A percentile compares a stretch with the other conserved stretches of the same genome.
phyloP scores from a whole-genome alignment of 2,888 invertebrate genomes.

The Eumerus sabulonum region DNA sequence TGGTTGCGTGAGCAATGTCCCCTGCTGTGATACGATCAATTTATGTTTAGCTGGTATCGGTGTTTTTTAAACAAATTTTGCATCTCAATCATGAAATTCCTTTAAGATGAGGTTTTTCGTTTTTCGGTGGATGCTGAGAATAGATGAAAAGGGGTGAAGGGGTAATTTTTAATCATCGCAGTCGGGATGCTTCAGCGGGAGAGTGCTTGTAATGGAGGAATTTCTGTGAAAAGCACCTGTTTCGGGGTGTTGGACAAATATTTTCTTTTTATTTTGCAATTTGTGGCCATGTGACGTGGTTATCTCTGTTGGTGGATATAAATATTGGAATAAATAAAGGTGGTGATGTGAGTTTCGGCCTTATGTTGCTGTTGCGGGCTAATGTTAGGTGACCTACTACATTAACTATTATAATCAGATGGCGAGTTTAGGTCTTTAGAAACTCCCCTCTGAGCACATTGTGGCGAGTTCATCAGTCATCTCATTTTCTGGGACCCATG shows the following conservation, averaged over 20 bases:
- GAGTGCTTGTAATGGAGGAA: background rate
- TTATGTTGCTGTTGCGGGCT: too few relatives aligned
- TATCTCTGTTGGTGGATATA: too few relatives aligned
- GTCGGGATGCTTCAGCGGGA: constrained; percentile 21
- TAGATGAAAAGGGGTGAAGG: background rate
- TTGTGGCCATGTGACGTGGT: constrained; percentile 20
- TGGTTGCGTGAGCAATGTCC: constrained; percentile 24
- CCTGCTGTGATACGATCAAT: constrained; percentile 59
- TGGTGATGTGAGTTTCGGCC: too few relatives aligned
- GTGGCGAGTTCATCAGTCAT: too few relatives aligned
- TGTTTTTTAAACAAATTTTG: constrained; percentile 61
- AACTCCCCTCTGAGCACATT: too few relatives aligned
- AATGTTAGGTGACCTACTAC: too few relatives aligned
- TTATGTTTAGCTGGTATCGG: constrained; percentile 38
- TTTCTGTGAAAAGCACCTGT: constrained; percentile 22
- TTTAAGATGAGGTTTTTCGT: constrained; percentile 38
- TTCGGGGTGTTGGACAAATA: background rate
- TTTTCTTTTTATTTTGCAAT: constrained; percentile 24
- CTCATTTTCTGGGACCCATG: too few relatives aligned
- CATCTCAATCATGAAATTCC: constrained; percentile 40
- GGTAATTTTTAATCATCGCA: constrained; percentile 51
- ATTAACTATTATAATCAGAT: too few relatives aligned
- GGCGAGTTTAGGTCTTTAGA: too few relatives aligned
- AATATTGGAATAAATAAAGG: too few relatives aligned
- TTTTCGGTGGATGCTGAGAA: constrained; percentile 16